Percentiles rank a stretch among this genome's conserved stretches.
phyloP scores from a whole-genome alignment of 2,113 vertebrate species.

The Collichthys lucidus region DNA sequence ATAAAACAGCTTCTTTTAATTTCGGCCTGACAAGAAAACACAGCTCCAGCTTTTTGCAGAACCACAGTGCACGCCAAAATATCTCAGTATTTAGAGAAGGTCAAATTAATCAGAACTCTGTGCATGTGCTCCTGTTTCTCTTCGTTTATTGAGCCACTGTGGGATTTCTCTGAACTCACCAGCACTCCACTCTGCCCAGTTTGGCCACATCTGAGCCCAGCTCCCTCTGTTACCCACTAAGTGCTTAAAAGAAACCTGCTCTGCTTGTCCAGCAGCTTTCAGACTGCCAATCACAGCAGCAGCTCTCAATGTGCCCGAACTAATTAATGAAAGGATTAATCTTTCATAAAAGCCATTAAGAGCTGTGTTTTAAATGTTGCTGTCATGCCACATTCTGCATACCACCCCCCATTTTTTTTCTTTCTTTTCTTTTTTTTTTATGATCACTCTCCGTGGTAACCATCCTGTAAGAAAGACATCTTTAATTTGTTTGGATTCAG shows the following conservation, averaged over 20 bases:
- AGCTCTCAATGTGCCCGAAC: conserved; percentile 84
- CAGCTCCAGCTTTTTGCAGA: conserved; percentile 1
- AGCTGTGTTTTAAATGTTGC: conserved; percentile 66
- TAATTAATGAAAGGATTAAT: conserved; percentile 68
- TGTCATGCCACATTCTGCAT: conserved; percentile 40
- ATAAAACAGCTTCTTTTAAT: conserved; percentile 14
- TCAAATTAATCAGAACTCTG: conserved; percentile 30
- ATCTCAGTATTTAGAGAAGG: conserved; percentile 27
- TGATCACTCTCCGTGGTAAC: conserved; percentile 87
- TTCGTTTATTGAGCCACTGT: conserved; percentile 49
- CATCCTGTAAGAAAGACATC: conserved; percentile 86
- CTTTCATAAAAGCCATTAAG: conserved; percentile 51
- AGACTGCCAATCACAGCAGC: conserved; percentile 87
- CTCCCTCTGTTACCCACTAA: conserved; percentile 90
- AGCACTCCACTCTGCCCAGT: conserved; percentile 58
- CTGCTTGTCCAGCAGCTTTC: conserved; percentile 87
- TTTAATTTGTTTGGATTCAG: conserved; percentile 93
- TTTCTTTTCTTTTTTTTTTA: conserved; percentile 66
- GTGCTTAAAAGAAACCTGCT: conserved; percentile 86
- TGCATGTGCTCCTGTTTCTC: conserved; percentile 39
- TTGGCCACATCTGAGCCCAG: conserved; percentile 71
- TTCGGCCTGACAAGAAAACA: conserved; percentile 31
- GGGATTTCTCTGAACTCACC: conserved; percentile 79
- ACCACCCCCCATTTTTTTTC: conserved; percentile 16
- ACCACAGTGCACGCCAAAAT: conserved; percentile 9